Evolutionary conservation across 2,113 vertebrate genomes (phyloP).

Genomic region (Pachycephala philippinensis): DNA sequence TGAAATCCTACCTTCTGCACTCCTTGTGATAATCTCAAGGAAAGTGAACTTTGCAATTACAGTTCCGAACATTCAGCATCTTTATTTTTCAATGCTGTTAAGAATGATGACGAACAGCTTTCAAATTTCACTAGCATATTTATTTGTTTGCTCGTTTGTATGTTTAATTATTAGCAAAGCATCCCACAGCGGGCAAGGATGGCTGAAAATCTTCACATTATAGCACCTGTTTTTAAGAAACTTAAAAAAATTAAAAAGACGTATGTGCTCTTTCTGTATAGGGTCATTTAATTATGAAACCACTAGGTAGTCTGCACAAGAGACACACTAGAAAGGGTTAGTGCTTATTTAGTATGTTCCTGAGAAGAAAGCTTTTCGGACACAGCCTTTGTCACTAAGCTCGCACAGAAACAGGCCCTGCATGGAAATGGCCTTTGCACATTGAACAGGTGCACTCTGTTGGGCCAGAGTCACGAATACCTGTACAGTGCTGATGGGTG

Average conservation of each 20-base stretch:
- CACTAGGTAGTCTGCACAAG: neutral
- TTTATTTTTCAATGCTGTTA: neutral
- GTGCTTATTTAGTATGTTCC: neutral
- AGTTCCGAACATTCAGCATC: neutral
- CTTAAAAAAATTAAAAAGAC: neutral
- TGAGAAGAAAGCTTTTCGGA: neutral
- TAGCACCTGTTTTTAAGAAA: neutral
- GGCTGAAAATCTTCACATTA: neutral
- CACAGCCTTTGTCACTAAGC: neutral
- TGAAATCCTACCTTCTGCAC: neutral
- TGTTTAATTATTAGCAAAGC: neutral
- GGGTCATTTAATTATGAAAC: neutral
- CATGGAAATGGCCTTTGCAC: neutral
- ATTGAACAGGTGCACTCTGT: neutral
- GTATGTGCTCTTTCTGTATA: neutral
- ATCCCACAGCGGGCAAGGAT: neutral
- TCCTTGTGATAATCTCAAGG: neutral
- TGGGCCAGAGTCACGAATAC: neutral
- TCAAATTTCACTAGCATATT: neutral
- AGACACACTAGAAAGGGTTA: neutral
- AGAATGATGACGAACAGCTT: neutral
- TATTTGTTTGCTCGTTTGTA: neutral
- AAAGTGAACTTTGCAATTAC: neutral
- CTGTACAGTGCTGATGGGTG: neutral
- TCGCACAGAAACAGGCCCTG: fast-evolving